phyloP scores from a whole-genome alignment of 30 jellyfish, hydroid and myxozoan genomes.

The Aurelia aurita complex sp. Pacific region DNA sequence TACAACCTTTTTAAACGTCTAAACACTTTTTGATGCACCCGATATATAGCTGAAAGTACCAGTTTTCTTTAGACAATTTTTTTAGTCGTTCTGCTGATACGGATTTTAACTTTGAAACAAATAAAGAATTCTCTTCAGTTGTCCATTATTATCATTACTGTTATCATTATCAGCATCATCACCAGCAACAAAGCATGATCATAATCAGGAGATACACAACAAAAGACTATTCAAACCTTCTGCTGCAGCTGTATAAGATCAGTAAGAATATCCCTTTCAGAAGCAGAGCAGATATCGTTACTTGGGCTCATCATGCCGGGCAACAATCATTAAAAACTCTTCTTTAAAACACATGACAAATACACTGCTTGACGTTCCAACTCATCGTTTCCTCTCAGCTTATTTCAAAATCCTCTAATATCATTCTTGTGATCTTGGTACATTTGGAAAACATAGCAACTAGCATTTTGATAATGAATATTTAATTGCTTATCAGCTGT shows the following conservation, averaged over 20 bases:
- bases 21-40: too few relatives aligned
- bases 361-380: not conserved
- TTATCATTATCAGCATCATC: too few relatives aligned
- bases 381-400: not conserved
- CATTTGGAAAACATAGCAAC: conserved; percentile 42
- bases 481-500: not conserved
- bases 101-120: too few relatives aligned
- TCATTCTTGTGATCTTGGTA: not conserved
- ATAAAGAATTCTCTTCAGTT: too few relatives aligned
- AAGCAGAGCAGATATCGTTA: conserved; percentile 49
- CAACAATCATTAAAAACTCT: not conserved
- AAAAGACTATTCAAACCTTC: conserved; percentile 55
- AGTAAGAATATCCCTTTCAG: conserved; percentile 80
- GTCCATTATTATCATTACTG: too few relatives aligned
- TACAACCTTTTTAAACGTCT: too few relatives aligned
- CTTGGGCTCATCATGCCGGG: conserved; percentile 55
- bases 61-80: too few relatives aligned
- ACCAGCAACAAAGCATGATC: too few relatives aligned
- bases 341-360: not conserved
- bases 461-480: conserved; percentile 9
- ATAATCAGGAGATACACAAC: not conserved
- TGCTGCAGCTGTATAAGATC: conserved; percentile 85
- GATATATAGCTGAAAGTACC: too few relatives aligned
- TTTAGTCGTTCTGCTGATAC: too few relatives aligned
- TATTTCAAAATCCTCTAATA: not conserved